Evolutionary conservation across 2,888 invertebrate species (phyloP).

Genomic region (Mythimna impura): DNA sequence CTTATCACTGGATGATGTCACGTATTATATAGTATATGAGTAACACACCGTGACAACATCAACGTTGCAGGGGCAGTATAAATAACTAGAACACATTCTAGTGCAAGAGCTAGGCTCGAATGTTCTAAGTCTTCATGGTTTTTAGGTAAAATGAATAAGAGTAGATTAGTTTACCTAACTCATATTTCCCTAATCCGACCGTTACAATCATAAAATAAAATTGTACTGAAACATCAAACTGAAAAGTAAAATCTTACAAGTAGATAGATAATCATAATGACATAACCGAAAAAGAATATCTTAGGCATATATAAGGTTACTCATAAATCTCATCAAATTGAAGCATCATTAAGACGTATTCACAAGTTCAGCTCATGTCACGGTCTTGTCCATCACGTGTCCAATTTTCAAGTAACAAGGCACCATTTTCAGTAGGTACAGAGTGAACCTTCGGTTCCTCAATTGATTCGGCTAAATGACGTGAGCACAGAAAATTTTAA

Average conservation of each 20-base stretch:
- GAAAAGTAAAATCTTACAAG: too few relatives aligned
- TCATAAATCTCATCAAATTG: slow-evolving; percentile 18
- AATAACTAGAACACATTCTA: slow-evolving; percentile 68
- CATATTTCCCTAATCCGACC: too few relatives aligned
- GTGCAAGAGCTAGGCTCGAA: slow-evolving; percentile 47
- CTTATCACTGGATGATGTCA: slow-evolving; percentile 67
- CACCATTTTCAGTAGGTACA: slow-evolving; percentile 6
- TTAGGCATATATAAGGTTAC: background rate
- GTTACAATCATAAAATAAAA: background rate
- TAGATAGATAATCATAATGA: background rate
- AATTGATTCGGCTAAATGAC: slow-evolving; percentile 47
- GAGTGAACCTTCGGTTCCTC: slow-evolving; percentile 17
- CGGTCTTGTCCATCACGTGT: slow-evolving; percentile 28
- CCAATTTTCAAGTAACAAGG: slow-evolving; percentile 13
- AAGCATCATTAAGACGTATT: slow-evolving; percentile 5
- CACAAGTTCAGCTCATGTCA: slow-evolving; percentile 16
- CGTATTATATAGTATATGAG: slow-evolving; percentile 62
- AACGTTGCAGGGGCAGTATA: slow-evolving; percentile 52
- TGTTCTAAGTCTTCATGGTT: background rate
- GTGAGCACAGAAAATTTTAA: slow-evolving; percentile 20
- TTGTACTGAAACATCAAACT: too few relatives aligned
- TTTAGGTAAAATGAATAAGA: background rate
- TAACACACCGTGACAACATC: slow-evolving; percentile 68
- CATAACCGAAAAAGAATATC: background rate
- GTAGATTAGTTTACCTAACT: background rate